Evolutionary conservation across 2,797 vertebrate species (phyloP).

Genomic region (Catharus ustulatus): DNA sequence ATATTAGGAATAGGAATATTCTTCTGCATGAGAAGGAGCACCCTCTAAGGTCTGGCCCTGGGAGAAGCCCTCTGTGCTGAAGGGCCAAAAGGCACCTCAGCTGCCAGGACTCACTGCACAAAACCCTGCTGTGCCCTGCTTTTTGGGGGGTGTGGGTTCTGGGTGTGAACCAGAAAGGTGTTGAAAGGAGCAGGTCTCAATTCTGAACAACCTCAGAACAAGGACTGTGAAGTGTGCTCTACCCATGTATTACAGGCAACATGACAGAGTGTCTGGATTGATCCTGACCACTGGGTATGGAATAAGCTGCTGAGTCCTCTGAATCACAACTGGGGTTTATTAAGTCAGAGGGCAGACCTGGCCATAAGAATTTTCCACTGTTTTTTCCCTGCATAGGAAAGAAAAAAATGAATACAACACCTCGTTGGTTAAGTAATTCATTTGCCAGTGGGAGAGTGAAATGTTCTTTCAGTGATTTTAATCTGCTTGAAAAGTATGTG

Average conservation of each 20-base stretch:
- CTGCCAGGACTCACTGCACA: neutral
- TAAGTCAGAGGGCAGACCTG: neutral
- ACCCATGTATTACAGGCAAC: neutral
- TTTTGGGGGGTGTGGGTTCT: accelerated
- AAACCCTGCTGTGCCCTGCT: neutral
- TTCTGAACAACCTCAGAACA: neutral
- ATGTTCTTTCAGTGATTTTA: neutral
- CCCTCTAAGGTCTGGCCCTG: neutral
- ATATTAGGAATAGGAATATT: neutral
- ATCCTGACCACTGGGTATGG: neutral
- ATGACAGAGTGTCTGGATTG: neutral
- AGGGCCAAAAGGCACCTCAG: neutral
- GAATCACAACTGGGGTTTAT: neutral
- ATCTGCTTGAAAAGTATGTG: neutral
- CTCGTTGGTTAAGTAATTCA: neutral
- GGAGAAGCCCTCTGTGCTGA: neutral
- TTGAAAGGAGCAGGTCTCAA: neutral
- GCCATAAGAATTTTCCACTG: neutral
- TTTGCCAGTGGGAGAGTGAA: neutral
- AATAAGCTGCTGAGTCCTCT: neutral
- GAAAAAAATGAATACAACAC: neutral
- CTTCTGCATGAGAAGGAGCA: neutral
- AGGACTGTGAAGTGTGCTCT: neutral
- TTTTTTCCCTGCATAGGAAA: neutral
- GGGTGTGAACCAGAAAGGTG: neutral